A percentile compares a stretch with the other conserved stretches of the same genome.
These are phyloP conservation scores for Megalurothrips usitatus DNA, from an alignment of 2,888 invertebrate species.

Conservation along the genomic window DNA sequence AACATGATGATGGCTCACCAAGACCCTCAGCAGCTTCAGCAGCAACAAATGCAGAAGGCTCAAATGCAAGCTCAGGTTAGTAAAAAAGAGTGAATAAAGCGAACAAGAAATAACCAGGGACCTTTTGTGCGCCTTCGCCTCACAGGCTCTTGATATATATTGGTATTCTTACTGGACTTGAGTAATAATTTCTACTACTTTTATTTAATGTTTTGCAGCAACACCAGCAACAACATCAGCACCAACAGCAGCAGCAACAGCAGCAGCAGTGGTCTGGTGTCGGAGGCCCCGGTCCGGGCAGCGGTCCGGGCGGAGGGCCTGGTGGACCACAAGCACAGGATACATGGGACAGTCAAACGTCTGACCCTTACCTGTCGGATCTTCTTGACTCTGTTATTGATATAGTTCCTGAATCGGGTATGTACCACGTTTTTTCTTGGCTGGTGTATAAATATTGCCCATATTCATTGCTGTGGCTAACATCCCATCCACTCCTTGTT, in stretches of 20 bases:
- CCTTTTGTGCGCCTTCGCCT: background rate
- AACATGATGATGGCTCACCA: constrained; percentile 8
- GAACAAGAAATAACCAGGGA: constrained; percentile 1
- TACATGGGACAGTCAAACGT: constrained; percentile 50
- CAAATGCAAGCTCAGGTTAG: constrained; percentile 31
- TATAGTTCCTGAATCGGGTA: constrained; percentile 60
- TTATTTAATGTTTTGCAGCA: constrained; percentile 44
- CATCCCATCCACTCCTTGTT: background rate
- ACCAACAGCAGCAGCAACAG: constrained; percentile 44
- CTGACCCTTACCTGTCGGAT: constrained; percentile 72
- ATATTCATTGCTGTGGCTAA: background rate
- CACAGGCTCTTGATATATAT: background rate
- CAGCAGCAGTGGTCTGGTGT: constrained; percentile 45
- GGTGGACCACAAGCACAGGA: constrained; percentile 37
- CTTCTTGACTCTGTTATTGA: constrained; percentile 83
- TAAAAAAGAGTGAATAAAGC: constrained; percentile 27
- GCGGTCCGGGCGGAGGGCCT: constrained; percentile 45
- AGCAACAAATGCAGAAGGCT: constrained; percentile 37
- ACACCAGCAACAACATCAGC: constrained; percentile 40
- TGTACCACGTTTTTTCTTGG: constrained; percentile 8
- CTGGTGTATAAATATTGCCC: background rate
- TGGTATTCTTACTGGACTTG: constrained; percentile 1
- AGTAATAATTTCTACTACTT: constrained; percentile 24
- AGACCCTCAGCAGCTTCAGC: constrained; percentile 35
- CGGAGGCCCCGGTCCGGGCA: constrained; percentile 48